These are phyloP conservation scores for Gortyna flavago DNA, from an alignment of 2,888 invertebrate genomes.

Conservation along the genomic window DNA sequence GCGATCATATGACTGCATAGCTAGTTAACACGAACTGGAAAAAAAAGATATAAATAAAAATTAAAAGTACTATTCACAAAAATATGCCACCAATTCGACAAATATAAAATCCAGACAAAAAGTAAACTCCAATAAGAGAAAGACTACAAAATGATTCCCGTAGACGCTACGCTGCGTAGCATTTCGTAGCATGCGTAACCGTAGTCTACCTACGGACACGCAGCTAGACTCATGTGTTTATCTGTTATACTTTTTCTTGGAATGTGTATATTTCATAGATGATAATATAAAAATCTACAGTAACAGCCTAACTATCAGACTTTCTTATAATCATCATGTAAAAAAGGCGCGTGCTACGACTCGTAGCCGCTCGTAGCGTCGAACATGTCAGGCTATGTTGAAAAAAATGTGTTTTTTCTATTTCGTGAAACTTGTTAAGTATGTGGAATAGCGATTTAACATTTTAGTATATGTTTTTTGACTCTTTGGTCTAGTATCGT, in stretches of 20 bases:
- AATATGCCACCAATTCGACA: not conserved
- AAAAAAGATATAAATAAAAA: not conserved
- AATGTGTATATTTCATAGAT: not conserved
- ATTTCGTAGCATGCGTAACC: constrained; percentile 54
- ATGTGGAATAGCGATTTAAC: too few species aligned
- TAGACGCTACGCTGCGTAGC: constrained; percentile 57
- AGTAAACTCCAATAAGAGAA: constrained; percentile 10
- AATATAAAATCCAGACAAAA: constrained; percentile 3
- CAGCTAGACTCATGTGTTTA: not conserved
- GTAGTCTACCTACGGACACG: constrained; percentile 1
- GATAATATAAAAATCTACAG: not conserved
- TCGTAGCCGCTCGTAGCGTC: constrained; percentile 11
- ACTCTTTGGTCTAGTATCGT: too few species aligned
- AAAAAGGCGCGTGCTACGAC: constrained; percentile 3
- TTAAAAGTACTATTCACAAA: not conserved
- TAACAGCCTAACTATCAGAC: not conserved
- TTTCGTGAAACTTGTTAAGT: too few species aligned
- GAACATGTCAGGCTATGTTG: too few species aligned
- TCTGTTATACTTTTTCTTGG: not conserved
- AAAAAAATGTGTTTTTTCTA: too few species aligned
- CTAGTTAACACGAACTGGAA: not conserved
- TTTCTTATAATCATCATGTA: not conserved
- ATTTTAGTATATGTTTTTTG: too few species aligned
- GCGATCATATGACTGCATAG: not conserved
- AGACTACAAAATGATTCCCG: constrained; percentile 9